Percentiles rank a stretch among this genome's conserved stretches.
Evolutionary conservation across 2,888 invertebrate genomes (phyloP).

Genomic region (Panopea generosa): DNA sequence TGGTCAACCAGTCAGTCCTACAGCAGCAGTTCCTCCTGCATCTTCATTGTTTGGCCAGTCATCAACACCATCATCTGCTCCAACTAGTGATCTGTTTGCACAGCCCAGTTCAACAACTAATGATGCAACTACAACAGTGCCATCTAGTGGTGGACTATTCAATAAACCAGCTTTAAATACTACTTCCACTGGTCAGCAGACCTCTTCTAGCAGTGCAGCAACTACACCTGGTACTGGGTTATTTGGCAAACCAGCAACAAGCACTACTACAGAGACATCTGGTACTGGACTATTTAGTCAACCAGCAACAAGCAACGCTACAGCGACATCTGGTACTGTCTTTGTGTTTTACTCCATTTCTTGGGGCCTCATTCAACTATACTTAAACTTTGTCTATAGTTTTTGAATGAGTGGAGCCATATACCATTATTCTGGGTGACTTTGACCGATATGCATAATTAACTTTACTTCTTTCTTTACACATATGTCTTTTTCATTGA

Average conservation of each 20-base stretch:
- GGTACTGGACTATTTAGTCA: constrained; percentile 62
- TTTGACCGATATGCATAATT: too few species aligned
- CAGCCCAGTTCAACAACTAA: neutral
- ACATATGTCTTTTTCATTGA: too few species aligned
- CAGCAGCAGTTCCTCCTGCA: neutral
- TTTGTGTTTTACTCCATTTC: too few species aligned
- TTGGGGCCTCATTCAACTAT: too few species aligned
- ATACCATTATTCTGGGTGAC: too few species aligned
- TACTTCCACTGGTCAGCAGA: constrained; percentile 1
- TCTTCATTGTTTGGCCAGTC: neutral
- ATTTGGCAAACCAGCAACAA: too few species aligned
- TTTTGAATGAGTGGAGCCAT: too few species aligned
- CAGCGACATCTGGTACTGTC: constrained; percentile 17
- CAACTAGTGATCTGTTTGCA: constrained; percentile 2
- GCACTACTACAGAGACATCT: too few species aligned
- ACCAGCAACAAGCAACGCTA: constrained; percentile 22
- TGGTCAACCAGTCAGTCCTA: constrained; percentile 27
- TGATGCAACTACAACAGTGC: constrained; percentile 4
- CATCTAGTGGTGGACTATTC: constrained; percentile 32
- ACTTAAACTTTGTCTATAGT: too few species aligned
- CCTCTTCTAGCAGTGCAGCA: too few species aligned
- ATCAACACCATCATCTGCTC: neutral
- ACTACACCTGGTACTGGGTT: too few species aligned
- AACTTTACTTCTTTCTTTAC: too few species aligned
- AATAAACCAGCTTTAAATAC: constrained; percentile 23